phyloP scores from a whole-genome alignment of 2,113 vertebrate genomes.

The Tupaia chinensis region DNA sequence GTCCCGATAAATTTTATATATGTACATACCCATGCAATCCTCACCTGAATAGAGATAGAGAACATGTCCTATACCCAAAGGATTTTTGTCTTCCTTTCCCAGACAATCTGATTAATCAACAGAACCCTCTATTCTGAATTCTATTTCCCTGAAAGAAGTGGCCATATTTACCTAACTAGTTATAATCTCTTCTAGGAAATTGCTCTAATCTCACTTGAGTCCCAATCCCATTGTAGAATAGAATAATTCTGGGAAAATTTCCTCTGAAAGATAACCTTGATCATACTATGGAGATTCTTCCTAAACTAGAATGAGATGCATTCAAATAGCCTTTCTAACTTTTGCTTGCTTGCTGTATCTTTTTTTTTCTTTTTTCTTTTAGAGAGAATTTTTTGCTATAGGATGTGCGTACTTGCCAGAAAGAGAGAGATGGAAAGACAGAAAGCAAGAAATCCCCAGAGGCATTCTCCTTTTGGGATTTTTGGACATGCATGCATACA shows the following conservation, averaged over 20 bases:
- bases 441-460: too few relatives aligned
- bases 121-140: not conserved
- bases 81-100: not conserved
- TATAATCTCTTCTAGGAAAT: slow-evolving; percentile 18
- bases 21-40: not conserved
- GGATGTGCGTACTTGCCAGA: too few relatives aligned
- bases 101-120: not conserved
- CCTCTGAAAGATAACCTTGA: not conserved
- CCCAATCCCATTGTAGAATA: not conserved
- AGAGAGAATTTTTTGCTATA: too few relatives aligned
- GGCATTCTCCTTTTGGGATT: too few relatives aligned
- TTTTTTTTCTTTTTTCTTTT: too few relatives aligned
- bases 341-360: not conserved
- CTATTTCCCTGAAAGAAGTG: not conserved
- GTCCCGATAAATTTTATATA: not conserved
- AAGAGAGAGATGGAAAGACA: too few relatives aligned
- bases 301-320: not conserved
- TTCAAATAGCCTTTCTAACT: not conserved
- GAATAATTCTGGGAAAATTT: not conserved
- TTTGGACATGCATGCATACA: too few relatives aligned
- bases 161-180: not conserved
- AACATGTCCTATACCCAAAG: not conserved
- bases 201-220: not conserved
- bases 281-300: not conserved
- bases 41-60: not conserved